phyloP scores from a whole-genome alignment of 2,113 vertebrate genomes.

The Carollia perspicillata region DNA sequence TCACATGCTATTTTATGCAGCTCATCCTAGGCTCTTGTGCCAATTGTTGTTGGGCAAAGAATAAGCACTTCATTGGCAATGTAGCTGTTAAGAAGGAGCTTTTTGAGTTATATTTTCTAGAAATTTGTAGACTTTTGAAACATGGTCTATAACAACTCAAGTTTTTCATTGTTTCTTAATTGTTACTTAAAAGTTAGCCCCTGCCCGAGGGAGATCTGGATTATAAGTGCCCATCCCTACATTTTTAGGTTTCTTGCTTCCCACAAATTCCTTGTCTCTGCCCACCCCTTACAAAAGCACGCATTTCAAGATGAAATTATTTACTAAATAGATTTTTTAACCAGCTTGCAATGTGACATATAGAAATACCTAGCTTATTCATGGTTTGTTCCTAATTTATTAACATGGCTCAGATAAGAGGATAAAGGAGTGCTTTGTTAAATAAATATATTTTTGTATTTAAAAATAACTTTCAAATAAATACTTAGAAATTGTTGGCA shows the following conservation, averaged over 20 bases:
- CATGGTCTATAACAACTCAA: neutral
- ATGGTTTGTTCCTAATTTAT: slow-evolving; percentile 3
- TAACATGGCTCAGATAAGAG: slow-evolving; percentile 24
- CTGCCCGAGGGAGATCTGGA: neutral
- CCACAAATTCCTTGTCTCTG: neutral
- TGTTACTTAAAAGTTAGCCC: neutral
- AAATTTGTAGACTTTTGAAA: slow-evolving; percentile 18
- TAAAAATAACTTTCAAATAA: slow-evolving; percentile 54
- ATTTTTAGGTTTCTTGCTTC: neutral
- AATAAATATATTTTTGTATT: slow-evolving; percentile 44
- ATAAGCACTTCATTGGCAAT: slow-evolving; percentile 8
- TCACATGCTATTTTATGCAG: neutral
- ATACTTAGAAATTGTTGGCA: slow-evolving; percentile 31
- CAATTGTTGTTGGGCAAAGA: neutral
- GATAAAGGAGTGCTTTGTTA: slow-evolving; percentile 55
- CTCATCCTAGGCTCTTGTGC: neutral
- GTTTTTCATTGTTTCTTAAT: neutral
- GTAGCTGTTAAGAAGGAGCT: neutral
- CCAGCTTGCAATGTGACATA: slow-evolving; percentile 15
- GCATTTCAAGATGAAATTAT: slow-evolving; percentile 49
- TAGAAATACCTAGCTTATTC: slow-evolving; percentile 23
- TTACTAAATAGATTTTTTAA: slow-evolving; percentile 20
- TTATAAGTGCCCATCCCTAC: neutral
- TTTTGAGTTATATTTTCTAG: slow-evolving; percentile 13
- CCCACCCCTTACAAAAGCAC: neutral